Evolutionary conservation across 2,113 vertebrate genomes (phyloP).

Genomic region (Scomber colias): DNA sequence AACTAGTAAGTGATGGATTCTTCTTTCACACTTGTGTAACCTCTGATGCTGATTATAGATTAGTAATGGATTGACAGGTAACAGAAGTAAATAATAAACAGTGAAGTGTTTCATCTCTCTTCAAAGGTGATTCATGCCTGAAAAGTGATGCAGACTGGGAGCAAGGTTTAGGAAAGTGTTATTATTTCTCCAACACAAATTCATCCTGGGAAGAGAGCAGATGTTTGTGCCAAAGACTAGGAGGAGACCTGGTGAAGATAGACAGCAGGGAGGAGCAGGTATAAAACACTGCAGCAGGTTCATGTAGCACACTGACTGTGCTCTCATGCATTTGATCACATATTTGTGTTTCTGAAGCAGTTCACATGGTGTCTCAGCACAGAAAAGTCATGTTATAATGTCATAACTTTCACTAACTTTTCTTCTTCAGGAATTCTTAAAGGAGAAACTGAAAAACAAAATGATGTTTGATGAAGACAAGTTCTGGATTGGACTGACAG

Average conservation of each 20-base stretch:
- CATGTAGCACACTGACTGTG: not conserved
- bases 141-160: constrained; percentile 42
- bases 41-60: not conserved
- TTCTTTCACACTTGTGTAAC: not conserved
- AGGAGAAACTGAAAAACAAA: fast-evolving
- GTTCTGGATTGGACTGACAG: constrained; percentile 77
- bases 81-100: too few species aligned
- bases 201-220: too few species aligned
- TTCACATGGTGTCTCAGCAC: not conserved
- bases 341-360: not conserved
- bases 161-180: constrained; percentile 13
- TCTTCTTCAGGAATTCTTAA: constrained; percentile 43
- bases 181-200: constrained; percentile 30
- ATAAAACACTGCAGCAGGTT: not conserved
- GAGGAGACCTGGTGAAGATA: constrained; percentile 54
- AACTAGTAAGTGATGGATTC: not conserved
- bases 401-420: not conserved
- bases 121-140: fast-evolving
- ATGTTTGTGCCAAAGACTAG: fast-evolving
- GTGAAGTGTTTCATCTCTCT: constrained; percentile 6
- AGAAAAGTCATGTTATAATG: not conserved
- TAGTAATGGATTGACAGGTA: not conserved
- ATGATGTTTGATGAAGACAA: fast-evolving
- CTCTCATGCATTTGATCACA: not conserved
- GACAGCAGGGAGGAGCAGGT: constrained; percentile 63